Percentiles rank a stretch among this genome's conserved stretches.
These are phyloP conservation scores for Psophia crepitans DNA, from an alignment of 2,113 vertebrate genomes.

Conservation along the genomic window DNA sequence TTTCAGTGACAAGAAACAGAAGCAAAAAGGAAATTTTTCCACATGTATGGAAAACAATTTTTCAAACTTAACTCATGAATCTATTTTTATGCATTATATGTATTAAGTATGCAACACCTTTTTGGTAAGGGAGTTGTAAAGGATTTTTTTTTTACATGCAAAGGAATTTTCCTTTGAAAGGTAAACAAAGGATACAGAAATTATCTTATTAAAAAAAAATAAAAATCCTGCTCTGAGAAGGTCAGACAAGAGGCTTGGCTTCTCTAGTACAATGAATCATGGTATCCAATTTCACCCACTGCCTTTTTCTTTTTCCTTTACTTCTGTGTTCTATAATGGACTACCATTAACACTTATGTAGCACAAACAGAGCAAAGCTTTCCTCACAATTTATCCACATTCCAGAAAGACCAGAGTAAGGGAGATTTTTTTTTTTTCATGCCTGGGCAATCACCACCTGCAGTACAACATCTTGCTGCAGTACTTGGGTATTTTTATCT, in stretches of 20 bases:
- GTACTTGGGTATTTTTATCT: constrained; percentile 13
- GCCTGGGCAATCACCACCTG: background rate
- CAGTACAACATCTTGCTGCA: constrained; percentile 1
- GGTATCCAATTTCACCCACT: background rate
- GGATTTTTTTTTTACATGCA: background rate
- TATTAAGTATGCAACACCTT: background rate
- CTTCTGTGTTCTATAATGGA: background rate
- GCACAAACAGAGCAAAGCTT: background rate
- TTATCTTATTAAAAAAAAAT: background rate
- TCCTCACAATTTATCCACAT: background rate
- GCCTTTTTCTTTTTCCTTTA: background rate
- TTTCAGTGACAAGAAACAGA: background rate
- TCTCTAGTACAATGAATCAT: background rate
- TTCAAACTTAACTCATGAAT: background rate
- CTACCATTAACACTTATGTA: background rate
- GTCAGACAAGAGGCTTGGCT: background rate
- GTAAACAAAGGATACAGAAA: background rate
- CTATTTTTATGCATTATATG: background rate
- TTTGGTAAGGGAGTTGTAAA: background rate
- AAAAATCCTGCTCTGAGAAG: background rate
- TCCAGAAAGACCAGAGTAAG: background rate
- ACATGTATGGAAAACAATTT: background rate
- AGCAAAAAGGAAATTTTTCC: background rate
- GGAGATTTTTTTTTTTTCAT: background rate
- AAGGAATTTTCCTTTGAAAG: background rate